Evolutionary conservation across 2,888 invertebrate species (phyloP), one percentile per base, ranked within the genome.

Genomic region (Drosophila glabriapex): DNA sequence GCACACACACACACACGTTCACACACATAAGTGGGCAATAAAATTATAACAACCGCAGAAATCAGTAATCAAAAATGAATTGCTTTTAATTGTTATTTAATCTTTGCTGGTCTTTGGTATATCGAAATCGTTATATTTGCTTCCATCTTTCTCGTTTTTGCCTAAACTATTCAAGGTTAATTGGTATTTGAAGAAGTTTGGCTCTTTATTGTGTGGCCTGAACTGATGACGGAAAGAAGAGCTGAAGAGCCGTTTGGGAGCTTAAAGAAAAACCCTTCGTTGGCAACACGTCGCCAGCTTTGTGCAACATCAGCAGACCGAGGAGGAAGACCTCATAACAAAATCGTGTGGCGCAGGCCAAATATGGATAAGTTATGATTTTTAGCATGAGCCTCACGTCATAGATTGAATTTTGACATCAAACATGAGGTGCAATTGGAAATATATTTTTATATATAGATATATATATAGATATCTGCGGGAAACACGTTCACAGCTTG

Each of bases 11-110:
- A 62, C 67, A 61, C 43, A 29, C 31, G 12, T 10, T 41, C 37
- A 60, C 55, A 52, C 9, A 52, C 9, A 29, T 66, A 90, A 88
- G 85, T 85, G 85, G 76, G 67, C 76, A 82, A 80, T 88, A 80
- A 83, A 88, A 76, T 85, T 68, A 78, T 87, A 83, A 73, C 73
- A 81, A 68, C 62, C 87, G 46, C 76, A 67, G 84, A 86, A 84
- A 83, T 81, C 85, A 67, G 82, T 71, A 82, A 83, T 86, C 90
- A 76, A 76, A 90, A 81, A 78, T 83, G 83, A 81, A 83, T 90
- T 89, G 79, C 79, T 86, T 85, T 85, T 86, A 90, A 86, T 90
- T 90, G 89, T 85, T 90, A 83, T 86, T 89, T 80, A 86, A 90
- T 83, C 76, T 82, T 62, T 43, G 66, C 54, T 69, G 78, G 69